phyloP scores from a whole-genome alignment of 2,797 vertebrate species.

The Acanthornis magna region DNA sequence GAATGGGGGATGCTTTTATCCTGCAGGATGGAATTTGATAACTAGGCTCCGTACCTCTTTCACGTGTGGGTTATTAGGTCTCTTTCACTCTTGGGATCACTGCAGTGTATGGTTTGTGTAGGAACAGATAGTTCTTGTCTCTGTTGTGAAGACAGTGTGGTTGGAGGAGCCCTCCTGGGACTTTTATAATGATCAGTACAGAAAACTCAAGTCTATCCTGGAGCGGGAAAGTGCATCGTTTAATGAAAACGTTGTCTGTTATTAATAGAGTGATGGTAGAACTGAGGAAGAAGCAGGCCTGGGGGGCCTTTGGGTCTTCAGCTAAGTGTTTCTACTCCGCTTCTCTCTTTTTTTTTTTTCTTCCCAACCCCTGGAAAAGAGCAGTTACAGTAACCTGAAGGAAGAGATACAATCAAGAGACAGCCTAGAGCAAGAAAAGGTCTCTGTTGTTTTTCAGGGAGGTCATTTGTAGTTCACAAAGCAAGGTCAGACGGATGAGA shows the following conservation, averaged over 20 bases:
- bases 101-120: conserved; percentile 43
- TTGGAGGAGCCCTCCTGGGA: conserved; percentile 68
- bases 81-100: conserved; percentile 63
- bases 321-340: conserved; percentile 74
- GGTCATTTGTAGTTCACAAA: conserved; percentile 71
- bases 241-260: conserved; percentile 72
- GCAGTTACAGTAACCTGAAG: conserved; percentile 68
- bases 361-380: conserved; percentile 65
- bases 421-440: conserved; percentile 63
- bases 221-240: conserved; percentile 65
- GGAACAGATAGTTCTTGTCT: conserved; percentile 70
- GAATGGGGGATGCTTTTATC: conserved; percentile 59
- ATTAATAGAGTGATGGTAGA: conserved; percentile 72
- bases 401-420: conserved; percentile 68
- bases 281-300: conserved; percentile 62
- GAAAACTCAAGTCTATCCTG: conserved; percentile 69
- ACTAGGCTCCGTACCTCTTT: conserved; percentile 61
- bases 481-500: conserved; percentile 66
- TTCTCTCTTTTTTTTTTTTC: conserved; percentile 24
- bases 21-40: conserved; percentile 63
- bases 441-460: conserved; percentile 65
- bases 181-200: conserved; percentile 67
- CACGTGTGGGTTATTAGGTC: conserved; percentile 63
- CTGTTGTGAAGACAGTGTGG: conserved; percentile 67
- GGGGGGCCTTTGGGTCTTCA: conserved; percentile 64